A percentile compares a stretch with the other conserved stretches of the same genome.
Evolutionary conservation across 2,797 vertebrate species (phyloP).

Genomic region (Tenualosa ilisha): DNA sequence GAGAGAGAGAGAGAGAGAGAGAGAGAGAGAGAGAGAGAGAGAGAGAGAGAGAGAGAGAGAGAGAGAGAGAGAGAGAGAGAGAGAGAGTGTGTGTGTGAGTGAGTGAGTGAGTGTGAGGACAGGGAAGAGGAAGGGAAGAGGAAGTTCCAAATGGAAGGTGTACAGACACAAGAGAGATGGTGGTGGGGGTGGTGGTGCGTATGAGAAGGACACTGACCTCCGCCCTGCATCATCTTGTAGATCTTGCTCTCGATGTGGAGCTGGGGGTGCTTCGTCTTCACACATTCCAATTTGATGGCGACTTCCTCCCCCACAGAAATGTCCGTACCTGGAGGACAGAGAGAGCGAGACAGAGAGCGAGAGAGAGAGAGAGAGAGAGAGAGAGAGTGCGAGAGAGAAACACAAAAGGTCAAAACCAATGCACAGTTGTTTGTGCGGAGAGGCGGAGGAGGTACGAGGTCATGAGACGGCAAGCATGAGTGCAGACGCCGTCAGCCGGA

Average conservation of each 20-base stretch:
- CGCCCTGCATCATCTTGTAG: conserved; percentile 83
- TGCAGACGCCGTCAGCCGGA: not conserved
- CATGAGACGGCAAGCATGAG: not conserved
- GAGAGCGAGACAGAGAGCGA: conserved; percentile 10
- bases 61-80: no score
- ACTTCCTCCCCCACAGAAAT: conserved; percentile 78
- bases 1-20: no score
- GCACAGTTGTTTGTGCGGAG: not conserved
- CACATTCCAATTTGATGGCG: conserved; percentile 80
- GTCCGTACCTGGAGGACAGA: conserved; percentile 67
- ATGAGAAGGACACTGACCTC: conserved; percentile 60
- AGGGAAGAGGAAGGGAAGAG: not conserved
- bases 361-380: conserved; percentile 20
- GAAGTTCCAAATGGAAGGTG: not conserved
- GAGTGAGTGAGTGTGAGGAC: no score
- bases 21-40: no score
- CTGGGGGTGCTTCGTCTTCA: conserved; percentile 80
- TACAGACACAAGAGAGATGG: not conserved
- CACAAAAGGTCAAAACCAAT: not conserved
- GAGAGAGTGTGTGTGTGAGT: no score
- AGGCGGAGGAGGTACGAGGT: not conserved
- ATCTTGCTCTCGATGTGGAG: conserved; percentile 82
- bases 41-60: no score
- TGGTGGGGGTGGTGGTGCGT: not conserved
- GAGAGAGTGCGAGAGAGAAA: not conserved